phyloP scores from a whole-genome alignment of 1,140 invertebrate species.

The Phenacoccus solenopsis region DNA sequence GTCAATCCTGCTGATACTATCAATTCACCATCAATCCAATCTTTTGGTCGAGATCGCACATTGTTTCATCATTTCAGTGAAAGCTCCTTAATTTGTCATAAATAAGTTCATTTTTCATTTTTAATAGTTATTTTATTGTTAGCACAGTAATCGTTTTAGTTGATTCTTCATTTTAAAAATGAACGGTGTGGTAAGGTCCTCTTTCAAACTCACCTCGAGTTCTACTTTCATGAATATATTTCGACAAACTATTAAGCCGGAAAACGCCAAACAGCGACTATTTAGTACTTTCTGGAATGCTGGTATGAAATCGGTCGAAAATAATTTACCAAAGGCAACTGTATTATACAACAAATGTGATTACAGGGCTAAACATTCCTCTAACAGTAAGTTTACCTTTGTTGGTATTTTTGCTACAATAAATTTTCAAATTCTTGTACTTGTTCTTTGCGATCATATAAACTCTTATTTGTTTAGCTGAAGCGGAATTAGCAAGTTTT shows the following conservation, averaged over 20 bases:
- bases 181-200: not conserved
- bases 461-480: slow-evolving; percentile 47
- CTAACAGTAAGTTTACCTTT: not conserved
- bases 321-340: not conserved
- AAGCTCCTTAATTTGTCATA: no score
- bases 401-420: not conserved
- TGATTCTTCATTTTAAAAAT: no score
- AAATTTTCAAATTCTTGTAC: no score
- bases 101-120: no score
- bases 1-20: no score
- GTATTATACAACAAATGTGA: not conserved
- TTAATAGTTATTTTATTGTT: no score
- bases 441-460: no score
- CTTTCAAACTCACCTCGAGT: not conserved
- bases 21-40: no score
- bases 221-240: not conserved
- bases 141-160: no score
- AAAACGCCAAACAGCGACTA: not conserved
- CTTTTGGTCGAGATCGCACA: no score
- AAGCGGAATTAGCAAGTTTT: slow-evolving; percentile 74
- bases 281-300: not conserved
- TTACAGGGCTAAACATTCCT: not conserved
- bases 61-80: no score
- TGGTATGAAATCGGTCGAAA: not conserved
- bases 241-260: not conserved